These are phyloP conservation scores for Lapara coniferarum DNA, from an alignment of 2,888 invertebrate genomes.

Conservation along the genomic window DNA sequence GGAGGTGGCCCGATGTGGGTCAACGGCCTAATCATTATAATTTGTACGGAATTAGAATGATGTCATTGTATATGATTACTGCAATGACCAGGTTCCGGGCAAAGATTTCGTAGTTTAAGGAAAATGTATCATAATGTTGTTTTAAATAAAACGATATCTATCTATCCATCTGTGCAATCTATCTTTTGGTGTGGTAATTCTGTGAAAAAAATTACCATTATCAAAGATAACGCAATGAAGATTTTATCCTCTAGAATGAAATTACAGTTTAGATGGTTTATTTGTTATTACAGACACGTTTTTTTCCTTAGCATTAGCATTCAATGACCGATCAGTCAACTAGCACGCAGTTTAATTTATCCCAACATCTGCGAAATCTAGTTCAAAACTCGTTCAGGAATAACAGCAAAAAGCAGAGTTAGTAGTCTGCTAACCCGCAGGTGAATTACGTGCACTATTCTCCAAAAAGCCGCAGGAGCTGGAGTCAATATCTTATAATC, in stretches of 20 bases:
- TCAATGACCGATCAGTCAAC: constrained; percentile 9
- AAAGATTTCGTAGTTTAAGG: background rate
- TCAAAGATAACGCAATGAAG: too few species aligned
- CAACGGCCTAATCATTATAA: constrained; percentile 57
- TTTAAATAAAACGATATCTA: too few species aligned
- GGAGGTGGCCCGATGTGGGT: constrained; percentile 49
- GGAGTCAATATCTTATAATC: background rate
- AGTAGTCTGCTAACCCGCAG: background rate
- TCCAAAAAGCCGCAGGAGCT: background rate
- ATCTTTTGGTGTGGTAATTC: too few species aligned
- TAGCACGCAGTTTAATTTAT: background rate
- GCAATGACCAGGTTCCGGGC: constrained; percentile 42
- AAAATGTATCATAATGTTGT: background rate
- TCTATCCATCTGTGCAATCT: too few species aligned
- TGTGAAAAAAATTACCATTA: too few species aligned
- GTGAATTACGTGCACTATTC: background rate
- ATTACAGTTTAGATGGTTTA: too few species aligned
- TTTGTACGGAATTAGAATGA: constrained; percentile 50
- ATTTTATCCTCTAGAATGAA: too few species aligned
- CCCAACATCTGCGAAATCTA: background rate
- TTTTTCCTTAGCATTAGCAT: background rate
- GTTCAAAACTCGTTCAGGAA: background rate
- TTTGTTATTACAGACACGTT: background rate
- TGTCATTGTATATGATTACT: constrained; percentile 50
- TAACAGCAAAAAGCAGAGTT: background rate